phyloP scores from a whole-genome alignment of 2,113 vertebrate genomes.

The Tachycineta bicolor region DNA sequence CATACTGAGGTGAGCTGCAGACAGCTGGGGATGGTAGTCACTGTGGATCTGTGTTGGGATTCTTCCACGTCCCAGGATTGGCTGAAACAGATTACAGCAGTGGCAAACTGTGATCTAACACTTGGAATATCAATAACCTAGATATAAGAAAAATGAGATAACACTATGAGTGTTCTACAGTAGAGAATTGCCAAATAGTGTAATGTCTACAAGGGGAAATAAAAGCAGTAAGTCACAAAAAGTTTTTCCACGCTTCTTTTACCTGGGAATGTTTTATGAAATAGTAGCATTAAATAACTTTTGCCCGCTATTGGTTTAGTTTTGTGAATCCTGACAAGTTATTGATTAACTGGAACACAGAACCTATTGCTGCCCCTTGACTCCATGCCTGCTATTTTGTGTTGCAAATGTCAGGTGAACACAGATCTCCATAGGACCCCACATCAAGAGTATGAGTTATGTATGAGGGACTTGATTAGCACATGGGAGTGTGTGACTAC shows the following conservation, averaged over 20 bases:
- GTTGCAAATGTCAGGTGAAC: background rate
- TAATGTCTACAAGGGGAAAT: background rate
- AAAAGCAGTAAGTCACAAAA: background rate
- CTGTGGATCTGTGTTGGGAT: fast-evolving
- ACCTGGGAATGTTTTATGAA: background rate
- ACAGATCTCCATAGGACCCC: background rate
- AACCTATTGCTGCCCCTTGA: background rate
- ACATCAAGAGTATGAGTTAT: background rate
- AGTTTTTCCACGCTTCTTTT: background rate
- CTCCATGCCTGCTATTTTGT: background rate
- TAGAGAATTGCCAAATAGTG: background rate
- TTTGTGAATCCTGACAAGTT: background rate
- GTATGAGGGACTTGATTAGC: background rate
- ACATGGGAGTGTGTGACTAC: background rate
- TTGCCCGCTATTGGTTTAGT: background rate
- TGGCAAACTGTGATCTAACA: background rate
- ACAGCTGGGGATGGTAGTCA: background rate
- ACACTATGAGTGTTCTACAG: background rate
- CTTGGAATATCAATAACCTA: background rate
- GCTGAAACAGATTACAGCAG: background rate
- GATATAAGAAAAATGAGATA: background rate
- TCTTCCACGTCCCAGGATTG: background rate
- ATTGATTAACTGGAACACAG: background rate
- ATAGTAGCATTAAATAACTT: background rate
- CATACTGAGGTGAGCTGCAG: background rate